Base-by-base conservation (phyloP, 2,797 vertebrate species). In the Poecile montanus region DNA sequence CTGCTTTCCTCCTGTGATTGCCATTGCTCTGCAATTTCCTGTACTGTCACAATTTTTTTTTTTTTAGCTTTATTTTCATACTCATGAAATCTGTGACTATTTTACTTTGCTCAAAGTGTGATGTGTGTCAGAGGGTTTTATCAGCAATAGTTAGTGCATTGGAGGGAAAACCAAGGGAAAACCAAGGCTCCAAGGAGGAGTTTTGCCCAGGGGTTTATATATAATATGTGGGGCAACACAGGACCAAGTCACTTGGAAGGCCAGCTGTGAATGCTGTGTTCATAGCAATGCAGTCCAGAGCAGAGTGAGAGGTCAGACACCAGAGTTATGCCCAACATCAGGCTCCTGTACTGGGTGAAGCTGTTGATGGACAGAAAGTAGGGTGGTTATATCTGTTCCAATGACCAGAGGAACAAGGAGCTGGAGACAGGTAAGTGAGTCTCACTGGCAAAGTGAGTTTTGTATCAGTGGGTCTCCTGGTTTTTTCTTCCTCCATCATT, bases 21-120 rank as follows among this genome's bases (percentile, higher is more conserved):
- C 32, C 40, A 47, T 23, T 85, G 57, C 82, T 80, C 68, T 77
- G 51, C 34, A 62, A n/a, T 85, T 89, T 79, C 68, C 87, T 71
- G 23, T 50, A 38, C 12, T 67, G 65, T 47, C 48, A 16, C 40
- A 5, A 11, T 26, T 29, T 53, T 45, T 62, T 53, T 27, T 63
- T 72, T 77, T 58, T 53, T 42, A 45, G 16, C 38, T 86, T 84
- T 76, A 65, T 63, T 92, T 76, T 87, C 75, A 45, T 44, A 30
- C 6, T 30, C 1, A 1, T 74, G 74, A 61, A 67, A 77, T 77
- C 1, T 7, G 27, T 80, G 42, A 27, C 54, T 23, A 38, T 63
- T 77, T 87, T 60, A 18, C 50, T 50, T 42, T 47, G 12, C 38
- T 82, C 17, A 27, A 50, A 88, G 34, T 29, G 53, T 38, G 23